Evolutionary conservation across 2,113 vertebrate species (phyloP).

Genomic region (Cavia porcellus): DNA sequence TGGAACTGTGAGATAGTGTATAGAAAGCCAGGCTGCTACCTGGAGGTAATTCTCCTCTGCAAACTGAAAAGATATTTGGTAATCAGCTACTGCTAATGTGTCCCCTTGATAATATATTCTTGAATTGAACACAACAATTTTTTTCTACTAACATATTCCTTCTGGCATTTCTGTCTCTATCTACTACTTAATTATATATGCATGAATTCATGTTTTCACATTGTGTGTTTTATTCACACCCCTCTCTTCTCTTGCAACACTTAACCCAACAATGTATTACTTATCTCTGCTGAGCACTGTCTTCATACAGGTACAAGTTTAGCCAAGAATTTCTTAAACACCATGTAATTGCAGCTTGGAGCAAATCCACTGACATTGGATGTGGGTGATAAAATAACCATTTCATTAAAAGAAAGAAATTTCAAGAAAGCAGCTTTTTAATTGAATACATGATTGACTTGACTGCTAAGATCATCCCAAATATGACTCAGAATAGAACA

Average conservation of each 20-base stretch:
- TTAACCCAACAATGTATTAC: not conserved
- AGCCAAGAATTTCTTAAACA: not conserved
- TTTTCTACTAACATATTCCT: constrained; percentile 39
- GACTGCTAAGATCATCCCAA: not conserved
- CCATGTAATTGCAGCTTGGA: not conserved
- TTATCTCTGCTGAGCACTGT: constrained; percentile 47
- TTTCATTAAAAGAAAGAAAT: not conserved
- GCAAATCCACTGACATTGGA: not conserved
- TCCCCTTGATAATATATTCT: not conserved
- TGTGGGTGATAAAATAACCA: not conserved
- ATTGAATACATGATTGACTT: not conserved
- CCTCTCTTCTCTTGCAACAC: not conserved
- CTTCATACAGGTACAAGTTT: not conserved
- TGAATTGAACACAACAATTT: constrained; percentile 12
- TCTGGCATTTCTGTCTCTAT: not conserved
- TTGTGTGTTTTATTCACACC: constrained; percentile 41
- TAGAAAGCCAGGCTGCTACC: not conserved
- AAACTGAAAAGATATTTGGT: not conserved
- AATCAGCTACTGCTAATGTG: constrained; percentile 28
- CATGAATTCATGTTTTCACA: constrained; percentile 59
- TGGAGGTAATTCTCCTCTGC: constrained; percentile 30
- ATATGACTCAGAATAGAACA: not conserved
- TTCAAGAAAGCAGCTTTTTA: not conserved
- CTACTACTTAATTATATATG: not conserved
- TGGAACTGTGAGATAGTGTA: not conserved